phyloP scores from a whole-genome alignment of 2,888 invertebrate genomes.

The Dynastes grantii region DNA sequence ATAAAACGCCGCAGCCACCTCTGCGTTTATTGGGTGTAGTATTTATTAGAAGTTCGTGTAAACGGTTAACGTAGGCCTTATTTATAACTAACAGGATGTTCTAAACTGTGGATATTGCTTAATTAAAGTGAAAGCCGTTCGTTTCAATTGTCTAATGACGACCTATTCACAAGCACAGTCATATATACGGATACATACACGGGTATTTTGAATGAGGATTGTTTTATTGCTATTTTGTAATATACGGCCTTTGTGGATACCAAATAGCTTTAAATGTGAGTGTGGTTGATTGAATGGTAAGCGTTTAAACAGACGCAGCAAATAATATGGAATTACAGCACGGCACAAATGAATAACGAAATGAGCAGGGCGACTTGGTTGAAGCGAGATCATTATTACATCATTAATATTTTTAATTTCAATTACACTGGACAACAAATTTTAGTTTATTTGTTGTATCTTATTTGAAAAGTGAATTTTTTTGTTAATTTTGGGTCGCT shows the following conservation, averaged over 20 bases:
- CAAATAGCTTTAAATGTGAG: neutral
- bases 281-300: neutral
- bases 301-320: neutral
- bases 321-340: neutral
- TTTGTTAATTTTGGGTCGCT: too few species aligned
- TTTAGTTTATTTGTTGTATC: too few species aligned
- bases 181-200: neutral
- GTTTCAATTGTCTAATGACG: conserved; percentile 32
- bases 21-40: neutral
- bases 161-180: conserved; percentile 13
- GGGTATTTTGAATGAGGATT: conserved; percentile 8
- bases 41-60: conserved; percentile 21
- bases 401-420: too few species aligned
- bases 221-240: conserved; percentile 26
- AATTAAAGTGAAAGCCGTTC: conserved; percentile 35
- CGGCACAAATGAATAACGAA: neutral
- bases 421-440: too few species aligned
- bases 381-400: neutral
- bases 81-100: conserved; percentile 31
- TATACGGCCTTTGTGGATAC: neutral
- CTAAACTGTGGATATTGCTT: conserved; percentile 27
- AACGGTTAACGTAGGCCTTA: conserved; percentile 26
- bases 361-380: neutral
- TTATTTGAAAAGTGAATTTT: too few species aligned
- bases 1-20: neutral